Percentiles rank a stretch among this genome's conserved stretches.
phyloP scores from a whole-genome alignment of 2,888 invertebrate genomes.

The Rutpela maculata region DNA sequence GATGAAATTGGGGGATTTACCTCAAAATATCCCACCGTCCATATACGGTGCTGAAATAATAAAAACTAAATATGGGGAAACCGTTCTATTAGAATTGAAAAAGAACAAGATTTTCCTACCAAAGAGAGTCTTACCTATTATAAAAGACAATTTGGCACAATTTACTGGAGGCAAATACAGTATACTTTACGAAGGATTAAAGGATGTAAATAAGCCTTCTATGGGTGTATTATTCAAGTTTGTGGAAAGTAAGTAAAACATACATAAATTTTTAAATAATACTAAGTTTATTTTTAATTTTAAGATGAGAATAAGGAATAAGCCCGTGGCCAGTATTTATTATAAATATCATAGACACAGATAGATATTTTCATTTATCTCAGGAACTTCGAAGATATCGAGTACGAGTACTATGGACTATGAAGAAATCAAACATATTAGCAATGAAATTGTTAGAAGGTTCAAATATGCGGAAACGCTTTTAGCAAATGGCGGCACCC shows the following conservation, averaged over 20 bases:
- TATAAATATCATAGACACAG: constrained; percentile 2
- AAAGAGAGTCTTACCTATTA: not conserved
- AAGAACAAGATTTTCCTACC: not conserved
- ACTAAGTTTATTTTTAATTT: not conserved
- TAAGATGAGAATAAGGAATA: not conserved
- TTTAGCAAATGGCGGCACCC: not conserved
- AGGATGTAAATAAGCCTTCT: not conserved
- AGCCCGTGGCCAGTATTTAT: too few relatives aligned
- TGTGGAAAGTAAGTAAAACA: not conserved
- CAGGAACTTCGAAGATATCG: not conserved
- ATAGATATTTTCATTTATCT: constrained; percentile 4
- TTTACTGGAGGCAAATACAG: not conserved
- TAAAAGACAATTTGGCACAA: not conserved
- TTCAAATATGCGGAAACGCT: constrained; percentile 3
- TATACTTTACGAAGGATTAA: not conserved
- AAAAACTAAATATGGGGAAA: not conserved
- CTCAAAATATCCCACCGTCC: not conserved
- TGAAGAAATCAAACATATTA: not conserved
- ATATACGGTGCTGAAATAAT: not conserved
- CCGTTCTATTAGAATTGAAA: not conserved
- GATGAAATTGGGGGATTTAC: not conserved
- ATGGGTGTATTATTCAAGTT: not conserved
- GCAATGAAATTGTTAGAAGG: constrained; percentile 16
- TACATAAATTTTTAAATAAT: not conserved
- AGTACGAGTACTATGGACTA: too few relatives aligned